Evolutionary conservation across 2,888 invertebrate species (phyloP).

Genomic region (Aphidoletes aphidimyza): DNA sequence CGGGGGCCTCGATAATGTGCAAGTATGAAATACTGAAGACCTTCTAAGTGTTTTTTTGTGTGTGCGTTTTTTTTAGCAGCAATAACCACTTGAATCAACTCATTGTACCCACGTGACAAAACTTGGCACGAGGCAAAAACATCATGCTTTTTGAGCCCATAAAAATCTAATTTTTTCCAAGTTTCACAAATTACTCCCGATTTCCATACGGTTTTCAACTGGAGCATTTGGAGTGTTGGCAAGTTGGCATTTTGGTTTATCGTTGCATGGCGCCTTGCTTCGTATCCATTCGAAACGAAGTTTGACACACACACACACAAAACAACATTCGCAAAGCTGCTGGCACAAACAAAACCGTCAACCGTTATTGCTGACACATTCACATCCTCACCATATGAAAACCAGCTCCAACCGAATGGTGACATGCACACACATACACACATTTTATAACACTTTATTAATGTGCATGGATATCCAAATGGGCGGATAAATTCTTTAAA

Average conservation of each 20-base stretch:
- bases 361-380: not conserved
- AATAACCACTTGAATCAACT: not conserved
- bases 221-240: too few species aligned
- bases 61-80: not conserved
- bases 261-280: not conserved
- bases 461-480: slow-evolving; percentile 43
- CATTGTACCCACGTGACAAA: slow-evolving; percentile 21
- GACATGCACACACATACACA: slow-evolving; percentile 33
- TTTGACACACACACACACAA: too few species aligned
- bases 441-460: slow-evolving; percentile 39
- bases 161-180: not conserved
- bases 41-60: not conserved
- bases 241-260: not conserved
- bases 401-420: not conserved
- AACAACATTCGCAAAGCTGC: not conserved
- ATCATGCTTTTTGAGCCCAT: slow-evolving; percentile 18
- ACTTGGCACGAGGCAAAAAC: not conserved
- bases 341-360: not conserved
- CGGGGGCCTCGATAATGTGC: not conserved
- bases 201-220: slow-evolving; percentile 4
- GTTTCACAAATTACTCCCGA: slow-evolving; percentile 1
- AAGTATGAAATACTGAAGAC: not conserved
- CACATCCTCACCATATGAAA: not conserved
- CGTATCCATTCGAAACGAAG: too few species aligned
- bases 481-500: slow-evolving; percentile 23